Evolutionary conservation across 1,140 invertebrate genomes (phyloP).

Genomic region (Lepidurus packardi): DNA sequence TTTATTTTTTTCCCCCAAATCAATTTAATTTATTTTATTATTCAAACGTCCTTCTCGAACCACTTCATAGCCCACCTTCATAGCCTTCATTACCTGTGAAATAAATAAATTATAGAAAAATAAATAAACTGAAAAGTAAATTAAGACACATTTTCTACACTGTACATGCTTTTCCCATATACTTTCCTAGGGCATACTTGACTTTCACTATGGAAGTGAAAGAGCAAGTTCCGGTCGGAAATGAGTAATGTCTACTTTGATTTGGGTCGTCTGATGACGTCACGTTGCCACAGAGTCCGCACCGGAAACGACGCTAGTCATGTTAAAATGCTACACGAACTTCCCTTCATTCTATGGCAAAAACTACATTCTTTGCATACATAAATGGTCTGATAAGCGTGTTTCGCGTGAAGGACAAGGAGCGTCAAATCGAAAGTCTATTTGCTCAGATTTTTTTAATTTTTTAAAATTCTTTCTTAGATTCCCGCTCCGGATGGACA

Average conservation of each 20-base stretch:
- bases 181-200: neutral
- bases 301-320: neutral
- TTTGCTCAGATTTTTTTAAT: too few species aligned
- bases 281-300: too few species aligned
- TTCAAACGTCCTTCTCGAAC: too few species aligned
- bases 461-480: too few species aligned
- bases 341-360: neutral
- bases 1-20: neutral
- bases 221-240: conserved; percentile 9
- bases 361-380: neutral
- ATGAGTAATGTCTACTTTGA: neutral
- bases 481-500: too few species aligned
- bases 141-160: too few species aligned
- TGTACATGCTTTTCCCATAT: neutral
- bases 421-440: conserved; percentile 9
- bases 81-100: too few species aligned
- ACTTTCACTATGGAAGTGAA: neutral
- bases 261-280: neutral
- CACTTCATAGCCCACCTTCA: too few species aligned
- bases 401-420: neutral
- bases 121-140: too few species aligned
- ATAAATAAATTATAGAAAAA: too few species aligned
- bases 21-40: neutral
- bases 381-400: neutral
- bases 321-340: neutral